Evolutionary conservation across 2,888 invertebrate species (phyloP), one percentile per base, ranked within the genome.

Genomic region (Phania funesta): DNA sequence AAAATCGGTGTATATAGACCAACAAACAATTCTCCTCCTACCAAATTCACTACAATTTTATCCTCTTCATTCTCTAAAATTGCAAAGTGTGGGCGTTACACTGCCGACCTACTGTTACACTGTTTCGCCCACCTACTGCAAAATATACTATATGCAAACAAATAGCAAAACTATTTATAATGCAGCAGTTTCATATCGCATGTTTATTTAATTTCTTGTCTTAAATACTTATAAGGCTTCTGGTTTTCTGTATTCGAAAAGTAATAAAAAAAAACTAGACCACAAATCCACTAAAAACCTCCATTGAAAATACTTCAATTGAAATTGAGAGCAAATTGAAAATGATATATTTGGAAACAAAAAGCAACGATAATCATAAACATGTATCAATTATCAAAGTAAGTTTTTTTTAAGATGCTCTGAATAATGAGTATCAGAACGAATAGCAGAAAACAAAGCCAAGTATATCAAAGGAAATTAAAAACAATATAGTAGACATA

Each of bases 211-310:
- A n/a, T 68, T 76, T 68, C 41, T 71, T 68, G 76, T 75, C 75
- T 58, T 75, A 65, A 76, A 77, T 78, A 84, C 68, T 84, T 81
- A 52, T 79, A 83, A 65, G 82, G 84, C 84, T 86, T 85, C 81
- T 84, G 83, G 84, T 85, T 86, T 84, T 83, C 18, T 50, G 58
- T 52, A 50, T 29, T 52, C 16, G 46, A 54, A 54, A 78, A 60
- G 6, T 35, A 54, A 54, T 41, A 22, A 24, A 13, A 35, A 32
- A 2, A 26, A 9, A 50, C 41, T 16, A 16, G 7, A 70, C 32
- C 52, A 77, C 71, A 64, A 73, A 68, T 75, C 70, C 48, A 35
- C 38, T 50, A 83, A 68, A 56, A 67, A 70, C 67, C 74, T 77
- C 62, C 78, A 80, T 81, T 84, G 54, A 77, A 85, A 85, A 77